A percentile compares a stretch with the other conserved stretches of the same genome.
phyloP scores from a whole-genome alignment of 2,797 vertebrate species.

The Gouania willdenowi region DNA sequence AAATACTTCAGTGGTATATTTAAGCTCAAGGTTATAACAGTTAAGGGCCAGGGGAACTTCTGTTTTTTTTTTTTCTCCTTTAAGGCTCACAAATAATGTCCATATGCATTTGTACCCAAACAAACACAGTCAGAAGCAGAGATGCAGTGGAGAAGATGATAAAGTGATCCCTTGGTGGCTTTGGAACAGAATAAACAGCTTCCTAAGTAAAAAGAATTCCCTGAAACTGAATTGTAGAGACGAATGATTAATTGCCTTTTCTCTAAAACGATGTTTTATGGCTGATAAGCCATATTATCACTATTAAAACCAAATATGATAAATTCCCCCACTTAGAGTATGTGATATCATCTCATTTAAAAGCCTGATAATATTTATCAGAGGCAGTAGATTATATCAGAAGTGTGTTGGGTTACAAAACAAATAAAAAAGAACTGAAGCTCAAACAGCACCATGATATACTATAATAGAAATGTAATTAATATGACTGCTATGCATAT shows the following conservation, averaged over 20 bases:
- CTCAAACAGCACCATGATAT: constrained; percentile 1
- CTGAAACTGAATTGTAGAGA: constrained; percentile 52
- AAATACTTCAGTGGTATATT: constrained; percentile 1
- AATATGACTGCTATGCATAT: too few species aligned
- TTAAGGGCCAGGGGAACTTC: constrained; percentile 51
- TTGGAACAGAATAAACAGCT: constrained; percentile 66
- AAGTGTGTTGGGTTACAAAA: constrained; percentile 17
- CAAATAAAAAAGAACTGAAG: constrained; percentile 1
- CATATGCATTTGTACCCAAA: constrained; percentile 19
- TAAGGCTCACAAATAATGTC: too few species aligned
- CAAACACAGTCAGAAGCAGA: constrained; percentile 43
- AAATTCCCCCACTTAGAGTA: constrained; percentile 59
- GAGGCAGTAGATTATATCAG: constrained; percentile 24
- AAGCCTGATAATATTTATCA: constrained; percentile 52
- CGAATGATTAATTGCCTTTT: constrained; percentile 75
- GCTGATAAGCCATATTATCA: constrained; percentile 79
- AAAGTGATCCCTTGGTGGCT: constrained; percentile 57
- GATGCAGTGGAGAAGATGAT: constrained; percentile 60
- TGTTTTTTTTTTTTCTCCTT: too few species aligned
- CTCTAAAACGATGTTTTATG: constrained; percentile 53
- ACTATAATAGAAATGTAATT: too few species aligned
- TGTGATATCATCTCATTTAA: constrained; percentile 68
- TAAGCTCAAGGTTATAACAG: constrained; percentile 48
- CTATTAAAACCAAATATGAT: constrained; percentile 78
- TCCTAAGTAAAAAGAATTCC: constrained; percentile 60